Base-by-base conservation (phyloP, 2,797 vertebrate genomes). In the Champsocephalus gunnari region DNA sequence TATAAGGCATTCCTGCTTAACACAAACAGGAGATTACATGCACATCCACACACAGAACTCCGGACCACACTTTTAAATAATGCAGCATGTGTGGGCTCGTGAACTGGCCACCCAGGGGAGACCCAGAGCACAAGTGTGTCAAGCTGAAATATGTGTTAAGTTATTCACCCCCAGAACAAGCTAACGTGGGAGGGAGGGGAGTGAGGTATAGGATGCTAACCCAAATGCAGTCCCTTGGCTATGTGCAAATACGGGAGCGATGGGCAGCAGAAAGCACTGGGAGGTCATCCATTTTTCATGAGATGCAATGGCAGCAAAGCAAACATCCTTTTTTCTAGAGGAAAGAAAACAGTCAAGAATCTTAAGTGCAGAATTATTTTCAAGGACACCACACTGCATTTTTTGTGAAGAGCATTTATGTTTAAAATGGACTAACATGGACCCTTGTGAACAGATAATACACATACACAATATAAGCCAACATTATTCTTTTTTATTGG, bases 211-310 rank as follows among this genome's bases (percentile, higher is more conserved):
- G 67, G 87, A 84, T 73, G 81, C 81, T 80, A 77, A 87, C 76
- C 79, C 75, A 87, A 90, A 93, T 90, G 83, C 72, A 83, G 63
- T 89, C 89, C 81, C 87, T 74, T 61, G 65, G 72, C 82, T 83
- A 78, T 86, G 84, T 82, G 77, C 82, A 92, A 90, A 93, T 78
- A 84, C 47, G 62, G 80, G 71, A 82, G 82, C 82, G 58, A 81
- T 76, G 88, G 88, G 80, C 87, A 82, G 85, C 83, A 85, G 71
- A 83, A 82, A 92, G 81, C 91, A 66, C 58, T 73, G 77, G 90
- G 82, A 85, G 89, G 88, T 92, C 91, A 93, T 95, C 75, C 84
- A 94, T 94, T 92, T 94, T 94, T 94, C 92, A 95, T 94, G 88
- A 90, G 86, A 66, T 77, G 63, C 90, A 87, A 88, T 87, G 85